A percentile compares a stretch with the other conserved stretches of the same genome.
Conservation (phyloP, 1,140 invertebrate genomes). For the Neelides sp. region DNA sequence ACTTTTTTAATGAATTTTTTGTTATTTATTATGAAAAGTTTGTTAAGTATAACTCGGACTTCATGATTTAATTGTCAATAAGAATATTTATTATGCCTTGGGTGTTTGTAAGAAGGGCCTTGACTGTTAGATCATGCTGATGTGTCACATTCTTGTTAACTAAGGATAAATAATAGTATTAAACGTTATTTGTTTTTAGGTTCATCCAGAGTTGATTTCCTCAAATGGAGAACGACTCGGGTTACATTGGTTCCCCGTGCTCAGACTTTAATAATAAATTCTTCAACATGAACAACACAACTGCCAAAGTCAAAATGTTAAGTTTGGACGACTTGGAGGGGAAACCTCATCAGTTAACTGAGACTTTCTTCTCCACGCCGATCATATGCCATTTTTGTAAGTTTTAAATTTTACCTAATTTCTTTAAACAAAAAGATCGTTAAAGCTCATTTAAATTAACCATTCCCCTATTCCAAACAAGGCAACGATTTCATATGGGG, state of each 20-base stretch:
- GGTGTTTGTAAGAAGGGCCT: too few relatives aligned
- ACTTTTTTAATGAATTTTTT: too few relatives aligned
- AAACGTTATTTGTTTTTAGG: too few relatives aligned
- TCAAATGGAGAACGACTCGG: slow-evolving; percentile 17
- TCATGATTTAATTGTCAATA: too few relatives aligned
- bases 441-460: not conserved
- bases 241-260: slow-evolving; percentile 22
- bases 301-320: not conserved
- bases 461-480: slow-evolving; percentile 8
- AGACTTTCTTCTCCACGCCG: slow-evolving; percentile 17
- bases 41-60: too few relatives aligned
- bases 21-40: too few relatives aligned
- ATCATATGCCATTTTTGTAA: slow-evolving; percentile 26
- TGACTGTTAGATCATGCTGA: too few relatives aligned
- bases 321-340: slow-evolving; percentile 1
- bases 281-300: not conserved
- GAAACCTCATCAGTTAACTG: slow-evolving; percentile 14
- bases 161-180: too few relatives aligned
- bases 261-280: too few relatives aligned
- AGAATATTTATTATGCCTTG: too few relatives aligned
- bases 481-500: slow-evolving; percentile 19
- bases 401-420: not conserved
- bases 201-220: too few relatives aligned
- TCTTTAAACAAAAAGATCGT: not conserved
- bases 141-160: too few relatives aligned